Base-by-base conservation (phyloP, 2,113 vertebrate genomes). In the Odontesthes bonariensis region DNA sequence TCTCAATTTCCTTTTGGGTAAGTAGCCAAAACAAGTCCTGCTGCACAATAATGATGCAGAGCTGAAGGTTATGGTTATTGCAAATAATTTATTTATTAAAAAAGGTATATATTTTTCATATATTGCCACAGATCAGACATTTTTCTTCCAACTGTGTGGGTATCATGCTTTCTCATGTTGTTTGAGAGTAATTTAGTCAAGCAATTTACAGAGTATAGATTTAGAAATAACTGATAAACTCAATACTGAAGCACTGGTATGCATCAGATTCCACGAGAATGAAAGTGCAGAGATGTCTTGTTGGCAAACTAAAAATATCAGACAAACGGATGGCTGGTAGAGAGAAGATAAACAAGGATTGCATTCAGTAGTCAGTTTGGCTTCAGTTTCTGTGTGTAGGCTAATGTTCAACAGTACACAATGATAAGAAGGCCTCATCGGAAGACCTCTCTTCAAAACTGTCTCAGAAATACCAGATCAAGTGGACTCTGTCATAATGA, bases 1-100 rank as follows among this genome's bases (percentile, higher is more conserved):
- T 69, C 68, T 94, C 31, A 92, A 86, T 47, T 94, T 95, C 69
- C 16, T 92, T 55, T 59, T 95, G 35, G 94, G 95, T 96, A 91
- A 95, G 93, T 77, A 32, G 17, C 11, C 51, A 3, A 75, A 56
- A 73, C 16, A 57, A 47, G 19, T n/a, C 0, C 8, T 35, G 10
- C 49, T 22, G 27, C 9, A 68, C 8, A 57, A 12, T 33, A 4
- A 6, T 57, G 49, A 42, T 5, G 9, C 23, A 60, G 13, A 49
- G 3, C 2, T 60, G 14, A 53, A 52, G 3, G 27, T 49, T 11
- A 40, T 35, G 4, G 5, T 54, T 38, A 31, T 32, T 58, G 16
- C 20, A 35, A n/a, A 32, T 1, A 9, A 22, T 16, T 64, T 27
- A 47, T 35, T 14, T 49, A 35, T n/a, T 19, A 23, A 60, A 40